phyloP scores from a whole-genome alignment of 2,113 vertebrate genomes.

The Grammomys dolichurus region DNA sequence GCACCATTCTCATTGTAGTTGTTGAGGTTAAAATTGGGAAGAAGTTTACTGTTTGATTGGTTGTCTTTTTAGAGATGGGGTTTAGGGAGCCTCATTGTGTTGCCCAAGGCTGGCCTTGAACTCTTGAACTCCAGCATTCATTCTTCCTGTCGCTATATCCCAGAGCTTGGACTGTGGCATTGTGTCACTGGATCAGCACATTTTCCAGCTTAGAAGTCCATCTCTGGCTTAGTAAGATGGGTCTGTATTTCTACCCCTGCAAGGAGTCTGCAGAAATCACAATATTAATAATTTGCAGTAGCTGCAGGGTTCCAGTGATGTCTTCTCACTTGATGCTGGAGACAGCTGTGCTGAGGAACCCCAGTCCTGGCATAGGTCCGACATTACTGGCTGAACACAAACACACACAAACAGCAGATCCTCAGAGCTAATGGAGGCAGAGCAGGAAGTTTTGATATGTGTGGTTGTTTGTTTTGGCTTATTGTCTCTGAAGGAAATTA shows the following conservation, averaged over 20 bases:
- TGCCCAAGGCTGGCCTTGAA: background rate
- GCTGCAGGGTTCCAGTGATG: slow-evolving; percentile 63
- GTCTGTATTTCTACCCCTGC: background rate
- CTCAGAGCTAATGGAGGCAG: slow-evolving; percentile 53
- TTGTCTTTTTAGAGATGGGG: background rate
- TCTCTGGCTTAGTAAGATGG: background rate
- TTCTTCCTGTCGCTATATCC: background rate
- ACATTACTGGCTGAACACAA: background rate
- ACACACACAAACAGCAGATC: slow-evolving; percentile 16
- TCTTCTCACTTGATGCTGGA: slow-evolving; percentile 56
- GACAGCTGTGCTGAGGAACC: slow-evolving; percentile 69
- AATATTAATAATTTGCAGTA: slow-evolving; percentile 63
- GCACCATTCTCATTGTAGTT: no score
- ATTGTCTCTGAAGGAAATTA: slow-evolving; percentile 59
- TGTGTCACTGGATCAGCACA: no score
- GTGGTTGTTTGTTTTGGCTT: slow-evolving; percentile 59
- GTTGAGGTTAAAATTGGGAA: no score
- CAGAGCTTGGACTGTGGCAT: background rate
- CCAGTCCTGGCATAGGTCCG: slow-evolving; percentile 62
- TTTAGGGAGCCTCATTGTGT: background rate
- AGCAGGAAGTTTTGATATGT: slow-evolving; percentile 54
- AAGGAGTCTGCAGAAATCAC: slow-evolving; percentile 59
- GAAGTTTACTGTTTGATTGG: background rate
- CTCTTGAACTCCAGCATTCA: background rate
- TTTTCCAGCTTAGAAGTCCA: background rate